These are phyloP conservation scores for Pseudomyrmex dendroicus DNA, from an alignment of 1,140 invertebrate species.

Conservation along the genomic window DNA sequence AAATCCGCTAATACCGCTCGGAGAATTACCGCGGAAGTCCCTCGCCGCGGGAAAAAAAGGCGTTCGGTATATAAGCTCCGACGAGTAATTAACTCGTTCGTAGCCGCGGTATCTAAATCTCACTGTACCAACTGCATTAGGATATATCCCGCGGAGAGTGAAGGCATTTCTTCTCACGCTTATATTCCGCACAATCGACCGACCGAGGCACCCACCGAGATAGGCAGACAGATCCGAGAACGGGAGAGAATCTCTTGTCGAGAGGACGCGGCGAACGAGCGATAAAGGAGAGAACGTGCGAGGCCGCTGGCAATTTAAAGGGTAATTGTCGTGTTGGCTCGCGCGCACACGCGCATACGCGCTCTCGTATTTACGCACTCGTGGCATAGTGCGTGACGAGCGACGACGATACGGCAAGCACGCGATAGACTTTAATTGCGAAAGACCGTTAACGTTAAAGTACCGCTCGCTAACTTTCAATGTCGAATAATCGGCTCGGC, in stretches of 20 bases:
- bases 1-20: constrained; percentile 36
- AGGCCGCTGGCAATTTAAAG: constrained; percentile 38
- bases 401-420: constrained; percentile 49
- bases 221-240: not conserved
- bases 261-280: not conserved
- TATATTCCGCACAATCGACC: constrained; percentile 34
- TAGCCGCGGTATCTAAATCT: constrained; percentile 39
- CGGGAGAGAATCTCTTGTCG: not conserved
- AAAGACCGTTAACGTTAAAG: constrained; percentile 75
- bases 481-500: constrained; percentile 62
- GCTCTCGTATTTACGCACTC: constrained; percentile 58
- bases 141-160: constrained; percentile 1
- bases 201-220: constrained; percentile 20
- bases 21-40: constrained; percentile 41
- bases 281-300: not conserved
- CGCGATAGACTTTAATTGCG: constrained; percentile 75
- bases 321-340: constrained; percentile 22
- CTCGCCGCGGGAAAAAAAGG: constrained; percentile 35
- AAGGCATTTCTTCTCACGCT: constrained; percentile 56
- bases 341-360: not conserved
- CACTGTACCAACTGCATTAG: not conserved
- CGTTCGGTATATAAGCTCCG: constrained; percentile 35
- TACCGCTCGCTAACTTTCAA: constrained; percentile 73
- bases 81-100: constrained; percentile 66
- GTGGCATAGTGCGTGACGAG: constrained; percentile 65